Evolutionary conservation across 2,797 vertebrate genomes (phyloP), one percentile per base, ranked within the genome.

Genomic region (Myiotriccus ornatus): DNA sequence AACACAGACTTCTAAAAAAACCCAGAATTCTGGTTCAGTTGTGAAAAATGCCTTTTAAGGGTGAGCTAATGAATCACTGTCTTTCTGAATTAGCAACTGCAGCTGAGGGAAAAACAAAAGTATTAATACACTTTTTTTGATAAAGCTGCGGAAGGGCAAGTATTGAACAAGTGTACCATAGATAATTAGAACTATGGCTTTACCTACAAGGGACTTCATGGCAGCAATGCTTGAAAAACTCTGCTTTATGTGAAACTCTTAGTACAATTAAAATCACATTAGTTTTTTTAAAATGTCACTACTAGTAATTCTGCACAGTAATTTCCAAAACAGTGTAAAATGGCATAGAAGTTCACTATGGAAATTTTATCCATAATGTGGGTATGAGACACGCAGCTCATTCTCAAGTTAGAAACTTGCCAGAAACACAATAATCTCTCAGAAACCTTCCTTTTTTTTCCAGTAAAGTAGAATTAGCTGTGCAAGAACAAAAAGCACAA

Each of bases 181-280:
- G 52, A 35, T 56, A 87, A 91, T 73, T 81, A 76, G 79, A 92
- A 50, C 30, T 73, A 52, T 8, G 2, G 25, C 23, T 90, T 84
- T 76, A 76, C 55, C 59, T 93, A 59, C 35, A 81, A 39, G 91
- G 28, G 44, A 86, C 59, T 12, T 30, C 30, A 44, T 67, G 34
- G 63, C 23, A 91, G 41, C 41, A 84, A 47, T 74, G 49, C 37
- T 50, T 91, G 74, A 77, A 59, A 90, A 94, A 46, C 22, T 68
- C 44, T 69, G 50, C 84, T 92, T 64, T 84, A 76, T 50, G 32
- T 84, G 76, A 91, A 88, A 78, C 41, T 87, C 44, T 62, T 46
- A 46, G 14, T 15, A 32, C 49, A 79, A 79, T 91, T 94, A 76
- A 88, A 94, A 88, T 27, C 47, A 56, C 20, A 46, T 76, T 79